A percentile compares a stretch with the other conserved stretches of the same genome.
Evolutionary conservation across 92 coral and sea anemone genomes (phyloP).

Genomic region (Porites lobata): DNA sequence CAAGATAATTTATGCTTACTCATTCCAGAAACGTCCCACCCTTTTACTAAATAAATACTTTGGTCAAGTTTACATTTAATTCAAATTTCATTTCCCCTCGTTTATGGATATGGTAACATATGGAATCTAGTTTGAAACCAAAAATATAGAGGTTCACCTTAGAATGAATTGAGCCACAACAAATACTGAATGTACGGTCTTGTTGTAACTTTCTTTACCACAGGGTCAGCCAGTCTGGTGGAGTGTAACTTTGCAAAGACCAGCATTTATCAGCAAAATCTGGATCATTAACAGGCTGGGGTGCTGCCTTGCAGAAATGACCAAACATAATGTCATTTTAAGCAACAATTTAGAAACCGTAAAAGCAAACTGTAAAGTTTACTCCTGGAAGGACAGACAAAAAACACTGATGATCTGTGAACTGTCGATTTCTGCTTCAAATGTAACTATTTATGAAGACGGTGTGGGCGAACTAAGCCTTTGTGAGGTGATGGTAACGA

Average conservation of each 20-base stretch:
- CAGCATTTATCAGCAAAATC: conserved; percentile 44
- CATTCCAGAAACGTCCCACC: too few species aligned
- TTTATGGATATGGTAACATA: too few species aligned
- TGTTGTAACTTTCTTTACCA: too few species aligned
- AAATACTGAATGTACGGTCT: too few species aligned
- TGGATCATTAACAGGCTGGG: conserved; percentile 51
- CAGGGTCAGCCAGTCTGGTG: conserved; percentile 53
- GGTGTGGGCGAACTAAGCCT: conserved; percentile 28
- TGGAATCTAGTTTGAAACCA: too few species aligned
- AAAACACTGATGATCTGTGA: conserved; percentile 60
- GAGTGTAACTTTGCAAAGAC: conserved; percentile 54
- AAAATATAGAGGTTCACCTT: too few species aligned
- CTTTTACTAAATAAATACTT: too few species aligned
- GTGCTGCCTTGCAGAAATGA: conserved; percentile 59
- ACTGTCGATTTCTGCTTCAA: conserved; percentile 43
- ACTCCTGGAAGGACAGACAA: conserved; percentile 17
- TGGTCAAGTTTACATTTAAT: too few species aligned
- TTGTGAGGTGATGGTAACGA: conserved; percentile 70
- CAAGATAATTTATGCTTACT: too few species aligned
- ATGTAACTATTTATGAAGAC: conserved; percentile 49
- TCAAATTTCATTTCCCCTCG: too few species aligned
- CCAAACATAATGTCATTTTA: conserved; percentile 46
- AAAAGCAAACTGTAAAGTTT: conserved; percentile 53
- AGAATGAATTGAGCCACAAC: too few species aligned
- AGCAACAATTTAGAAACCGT: conserved; percentile 13